Percentiles rank a stretch among this genome's conserved stretches.
Evolutionary conservation across 2,888 invertebrate species (phyloP).

Genomic region (Volucella zonaria): DNA sequence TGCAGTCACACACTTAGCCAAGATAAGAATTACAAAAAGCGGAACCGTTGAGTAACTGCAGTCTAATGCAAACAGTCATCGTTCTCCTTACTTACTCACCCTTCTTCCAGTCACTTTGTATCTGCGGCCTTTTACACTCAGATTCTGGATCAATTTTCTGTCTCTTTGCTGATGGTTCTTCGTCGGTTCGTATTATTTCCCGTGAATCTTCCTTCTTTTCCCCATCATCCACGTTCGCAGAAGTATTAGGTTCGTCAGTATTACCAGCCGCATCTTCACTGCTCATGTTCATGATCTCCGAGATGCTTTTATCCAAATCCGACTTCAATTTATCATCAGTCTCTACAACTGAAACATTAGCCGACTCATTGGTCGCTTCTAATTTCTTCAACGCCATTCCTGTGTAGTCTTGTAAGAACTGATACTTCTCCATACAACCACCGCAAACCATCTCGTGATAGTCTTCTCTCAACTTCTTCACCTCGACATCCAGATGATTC

Average conservation of each 20-base stretch:
- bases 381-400: constrained; percentile 80
- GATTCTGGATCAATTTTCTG: constrained; percentile 73
- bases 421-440: constrained; percentile 89
- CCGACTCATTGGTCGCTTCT: constrained; percentile 74
- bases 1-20: too few relatives aligned
- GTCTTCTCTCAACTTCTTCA: constrained; percentile 84
- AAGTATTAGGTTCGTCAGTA: constrained; percentile 25
- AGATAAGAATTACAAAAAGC: too few relatives aligned
- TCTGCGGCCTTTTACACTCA: constrained; percentile 76
- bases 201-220: background rate
- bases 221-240: background rate
- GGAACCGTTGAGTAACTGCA: too few relatives aligned
- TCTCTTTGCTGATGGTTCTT: constrained; percentile 77
- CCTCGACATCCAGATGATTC: constrained; percentile 86
- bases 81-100: constrained; percentile 65
- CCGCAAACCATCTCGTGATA: constrained; percentile 93
- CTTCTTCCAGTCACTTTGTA: constrained; percentile 73
- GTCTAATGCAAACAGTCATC: too few relatives aligned
- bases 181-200: background rate
- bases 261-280: constrained; percentile 60
- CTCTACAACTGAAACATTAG: constrained; percentile 76
- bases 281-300: constrained; percentile 79
- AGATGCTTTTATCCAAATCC: constrained; percentile 79
- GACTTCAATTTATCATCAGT: constrained; percentile 78
- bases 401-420: constrained; percentile 89